A percentile compares a stretch with the other conserved stretches of the same genome.
Evolutionary conservation across 2,797 vertebrate genomes (phyloP).

Genomic region (Melanogrammus aeglefinus): DNA sequence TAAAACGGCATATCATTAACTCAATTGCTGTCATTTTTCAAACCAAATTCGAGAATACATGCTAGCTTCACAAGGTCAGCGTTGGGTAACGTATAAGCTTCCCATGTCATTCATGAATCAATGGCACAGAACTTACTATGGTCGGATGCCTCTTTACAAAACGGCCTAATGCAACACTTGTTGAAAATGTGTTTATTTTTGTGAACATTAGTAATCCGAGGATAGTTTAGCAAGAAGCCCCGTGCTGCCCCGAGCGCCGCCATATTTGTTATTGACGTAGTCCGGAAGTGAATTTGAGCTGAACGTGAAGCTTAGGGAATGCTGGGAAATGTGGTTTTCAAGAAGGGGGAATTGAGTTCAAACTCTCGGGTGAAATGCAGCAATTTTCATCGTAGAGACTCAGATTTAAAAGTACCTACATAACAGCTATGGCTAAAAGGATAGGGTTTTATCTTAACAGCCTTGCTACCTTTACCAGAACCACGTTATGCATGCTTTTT

Average conservation of each 20-base stretch:
- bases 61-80: constrained; percentile 68
- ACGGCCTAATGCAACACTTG: constrained; percentile 34
- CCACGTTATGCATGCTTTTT: no score
- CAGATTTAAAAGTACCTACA: background rate
- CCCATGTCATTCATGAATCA: fast-evolving
- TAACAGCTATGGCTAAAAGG: background rate
- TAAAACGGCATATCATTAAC: no score
- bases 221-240: constrained; percentile 50
- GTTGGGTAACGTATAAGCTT: background rate
- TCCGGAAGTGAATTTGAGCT: constrained; percentile 25
- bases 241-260: constrained; percentile 59
- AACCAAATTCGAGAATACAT: background rate
- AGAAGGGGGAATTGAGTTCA: background rate
- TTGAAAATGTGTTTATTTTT: constrained; percentile 26
- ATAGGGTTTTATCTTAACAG: no score
- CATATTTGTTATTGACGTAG: constrained; percentile 59
- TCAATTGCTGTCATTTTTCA: background rate
- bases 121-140: constrained; percentile 40
- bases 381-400: background rate
- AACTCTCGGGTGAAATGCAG: background rate
- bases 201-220: constrained; percentile 42
- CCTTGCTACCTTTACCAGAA: no score
- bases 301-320: background rate
- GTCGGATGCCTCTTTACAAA: constrained; percentile 40
- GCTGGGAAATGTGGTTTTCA: constrained; percentile 59